Evolutionary conservation across 2,888 invertebrate genomes (phyloP), one percentile per base, ranked within the genome.

Genomic region (Folsomia candida): DNA sequence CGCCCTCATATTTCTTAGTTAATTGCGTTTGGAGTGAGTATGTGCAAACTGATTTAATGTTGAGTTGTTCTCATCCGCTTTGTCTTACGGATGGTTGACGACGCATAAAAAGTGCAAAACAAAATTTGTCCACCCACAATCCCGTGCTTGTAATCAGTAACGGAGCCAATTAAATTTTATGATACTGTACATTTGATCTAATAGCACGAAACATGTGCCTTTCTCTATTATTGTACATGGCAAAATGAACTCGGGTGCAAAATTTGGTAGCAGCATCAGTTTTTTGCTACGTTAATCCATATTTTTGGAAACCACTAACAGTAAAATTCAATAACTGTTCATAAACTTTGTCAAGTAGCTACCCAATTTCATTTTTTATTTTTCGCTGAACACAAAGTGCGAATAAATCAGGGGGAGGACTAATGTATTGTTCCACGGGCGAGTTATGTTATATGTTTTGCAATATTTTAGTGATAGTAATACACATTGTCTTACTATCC

Each of bases 111-210:
- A 37, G 37, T 37, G 37, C 37, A 4, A 37, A 37, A 37, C n/a
- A n/a, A n/a, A n/a, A n/a, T n/a, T n/a, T n/a, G n/a, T 37, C 37
- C 37, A 37, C 37, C 37, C 37, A 37, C 37, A 37, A 14, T n/a
- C n/a, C 37, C 4, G 37, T 9, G 37, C 37, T 9, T 37, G 14
- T 14, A 37, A 37, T 37, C 14, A 4, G 37, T 37, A 9, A 37
- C 14, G 6, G 14, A 54, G 54, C 54, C 54, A 54, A 54, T 54
- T 54, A 54, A 54, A 54, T 54, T 54, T 54, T 54, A 54, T 54
- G n/a, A n/a, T n/a, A n/a, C n/a, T 37, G 37, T 4, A 37, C 37
- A 37, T 37, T 37, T 37, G 37, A 37, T 37, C 4, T 37, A 37
- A 37, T 14, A 37, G 14, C 37, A 37, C 14, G n/a, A n/a, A n/a